Base-by-base conservation (phyloP, 2,888 invertebrate genomes). In the Brachypterus glaber region DNA sequence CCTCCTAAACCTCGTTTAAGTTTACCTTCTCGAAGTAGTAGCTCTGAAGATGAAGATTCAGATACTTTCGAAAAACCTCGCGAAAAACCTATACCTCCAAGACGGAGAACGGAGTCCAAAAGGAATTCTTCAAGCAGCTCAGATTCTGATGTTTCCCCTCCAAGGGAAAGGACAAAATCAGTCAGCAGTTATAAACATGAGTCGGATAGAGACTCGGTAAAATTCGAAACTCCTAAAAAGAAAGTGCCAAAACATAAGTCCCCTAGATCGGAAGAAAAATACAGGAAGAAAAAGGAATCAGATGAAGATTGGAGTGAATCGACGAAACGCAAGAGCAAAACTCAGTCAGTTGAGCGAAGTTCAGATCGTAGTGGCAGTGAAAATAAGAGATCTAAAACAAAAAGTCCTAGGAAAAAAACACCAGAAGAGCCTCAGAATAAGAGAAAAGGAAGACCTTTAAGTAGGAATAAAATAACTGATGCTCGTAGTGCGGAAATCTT, bases 221-320 rank as follows among this genome's bases (percentile, higher is more conserved):
- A 49, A 39, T 41, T 39, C 11, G 45, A 44, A 13, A 47, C 49
- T 2, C 41, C 51, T 3, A 54, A 53, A 32, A 5, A 11, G 12
- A 53, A 50, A 38, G 33, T 31, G 26, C 43, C 51, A 18, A 54
- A 50, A 37, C 49, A 48, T n/a, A 54, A 55, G 37, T 41, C 47
- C 7, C 44, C 47, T 7, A 40, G 41, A 30, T 44, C 47, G 5
- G 54, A 56, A 4, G 54, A 50, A 3, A 42, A 41, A 11, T 40
- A 46, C 33, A 33, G 44, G 35, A 13, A 40, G 14, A 43, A 42
- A 32, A 38, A 43, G 32, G 29, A 59, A 38, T 59, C 58, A 0
- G 62, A 63, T 33, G 62, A 62, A 24, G 61, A 62, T 37, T 61
- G 60, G 66, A 68, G 45, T 65, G 67, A 64, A 62, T 66, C 63